Evolutionary conservation across 1,140 invertebrate species (phyloP), one percentile per base, ranked within the genome.

Genomic region (Aethina tumida): DNA sequence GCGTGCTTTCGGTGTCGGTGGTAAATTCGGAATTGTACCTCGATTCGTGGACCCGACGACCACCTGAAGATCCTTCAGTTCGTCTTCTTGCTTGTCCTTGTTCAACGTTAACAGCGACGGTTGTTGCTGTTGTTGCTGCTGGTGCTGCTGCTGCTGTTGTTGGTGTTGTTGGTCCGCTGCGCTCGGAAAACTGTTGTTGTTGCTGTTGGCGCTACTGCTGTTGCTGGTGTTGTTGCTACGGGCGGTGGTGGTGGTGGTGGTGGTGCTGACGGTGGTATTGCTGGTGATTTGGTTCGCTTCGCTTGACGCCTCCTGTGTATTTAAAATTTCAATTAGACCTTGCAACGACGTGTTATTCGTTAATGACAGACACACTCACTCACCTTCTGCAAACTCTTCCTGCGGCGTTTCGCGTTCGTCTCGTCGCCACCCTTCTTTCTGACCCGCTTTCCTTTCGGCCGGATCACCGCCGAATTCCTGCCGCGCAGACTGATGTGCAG

Each of bases 401-500:
- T n/a, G n/a, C n/a, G 36, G 31, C 24, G 26, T 35, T 53, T 55
- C 21, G 47, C 50, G 16, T 47, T 37, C 29, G 41, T 58, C 13
- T 18, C 29, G 25, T 42, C 62, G 50, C 56, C 67, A 65, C 47
- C 64, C 52, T 30, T 66, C 62, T 73, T 73, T n/a, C 65, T 52
- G 27, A 52, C 39, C 27, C 54, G 58, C 26, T 44, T 36, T 31
- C 55, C 52, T 3, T 39, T 33, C 4, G 47, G 34, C 19, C 37
- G 48, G 31, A 92, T 87, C 19, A 92, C 84, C n/a, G 82, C 83
- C 9, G 83, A 81, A 63, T 89, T 89, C 27, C 83, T 68, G 5
- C 87, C 87, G 43, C 86, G 69, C 29, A 93, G 63, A 32, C 85
- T 88, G 51, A 93, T 92, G 56, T 92, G 88, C 52, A 93, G 65